Evolutionary conservation across 2,113 vertebrate species (phyloP).

Genomic region (Microtus montanus): DNA sequence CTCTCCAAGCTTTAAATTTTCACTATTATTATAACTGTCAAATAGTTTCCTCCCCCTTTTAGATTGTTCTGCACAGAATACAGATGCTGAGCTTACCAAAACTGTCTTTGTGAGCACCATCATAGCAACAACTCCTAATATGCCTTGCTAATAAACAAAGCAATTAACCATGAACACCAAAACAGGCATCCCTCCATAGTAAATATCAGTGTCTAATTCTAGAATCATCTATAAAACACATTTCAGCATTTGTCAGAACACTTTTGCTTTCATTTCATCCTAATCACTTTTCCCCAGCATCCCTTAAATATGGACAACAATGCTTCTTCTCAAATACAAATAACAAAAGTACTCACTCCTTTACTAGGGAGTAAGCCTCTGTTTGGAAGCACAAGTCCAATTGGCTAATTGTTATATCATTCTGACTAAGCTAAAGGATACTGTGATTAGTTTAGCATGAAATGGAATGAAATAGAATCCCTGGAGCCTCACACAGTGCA

Average conservation of each 20-base stretch:
- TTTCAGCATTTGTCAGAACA: not conserved
- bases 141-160: not conserved
- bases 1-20: not conserved
- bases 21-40: not conserved
- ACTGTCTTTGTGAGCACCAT: not conserved
- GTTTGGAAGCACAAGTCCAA: conserved; percentile 45
- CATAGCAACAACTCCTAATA: not conserved
- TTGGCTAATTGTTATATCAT: conserved; percentile 11
- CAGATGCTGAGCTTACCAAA: not conserved
- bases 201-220: not conserved
- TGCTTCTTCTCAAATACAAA: conserved; percentile 29
- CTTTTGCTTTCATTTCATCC: not conserved
- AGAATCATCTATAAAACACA: not conserved
- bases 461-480: conserved; percentile 51
- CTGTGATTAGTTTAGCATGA: conserved; percentile 60
- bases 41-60: not conserved
- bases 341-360: not conserved
- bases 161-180: conserved; percentile 2
- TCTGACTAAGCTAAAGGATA: conserved; percentile 48
- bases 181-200: not conserved
- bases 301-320: not conserved
- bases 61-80: not conserved
- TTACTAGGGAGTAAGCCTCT: not conserved
- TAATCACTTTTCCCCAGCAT: not conserved
- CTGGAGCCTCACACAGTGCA: conserved; percentile 45